Evolutionary conservation across 1,140 invertebrate species (phyloP), one percentile per base, ranked within the genome.

Genomic region (Phortica variegata): DNA sequence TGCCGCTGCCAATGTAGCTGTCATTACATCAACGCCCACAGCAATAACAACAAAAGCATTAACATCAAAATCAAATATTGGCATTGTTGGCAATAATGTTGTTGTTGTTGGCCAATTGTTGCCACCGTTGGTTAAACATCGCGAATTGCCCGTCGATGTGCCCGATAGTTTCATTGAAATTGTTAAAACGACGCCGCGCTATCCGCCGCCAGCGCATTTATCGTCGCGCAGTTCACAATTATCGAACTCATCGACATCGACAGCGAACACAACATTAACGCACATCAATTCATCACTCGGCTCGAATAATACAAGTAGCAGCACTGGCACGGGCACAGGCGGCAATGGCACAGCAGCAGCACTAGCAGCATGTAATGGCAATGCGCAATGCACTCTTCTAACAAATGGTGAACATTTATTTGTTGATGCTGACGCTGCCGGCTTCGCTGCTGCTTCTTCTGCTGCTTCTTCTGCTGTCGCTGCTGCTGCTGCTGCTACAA

Each of bases 111-210:
- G 38, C 15, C 19, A 23, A 13, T 34, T 50, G 36, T 52, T 48
- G 36, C 59, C 52, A 20, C 37, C 50, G 16, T n/a, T 44, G 34
- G 29, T 23, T 15, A 72, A 70, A 32, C 84, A 84, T 45, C 80
- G 86, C 44, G 87, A 89, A 61, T 81, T 88, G 56, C 85, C 87
- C 7, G 87, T 89, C 17, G 87, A 89, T 63, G 87, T 87, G 48
- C 87, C 87, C 1, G 82, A 87, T 36, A 85, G 85, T 58, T 88
- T 88, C 63, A 81, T 88, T n/a, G 86, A 85, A 57, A 83, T 85
- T 16, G 80, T 84, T 56, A 88, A 87, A 79, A 81, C 82, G 15
- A 83, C 87, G 17, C 86, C 87, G n/a, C 85, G 87, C 52, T 88
- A 87, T 74, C 86, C 86, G n/a, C 82, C 84, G 56, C 79, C 78